phyloP scores from a whole-genome alignment of 2,888 invertebrate genomes.

The Cataglyphis rosenhaueri region DNA sequence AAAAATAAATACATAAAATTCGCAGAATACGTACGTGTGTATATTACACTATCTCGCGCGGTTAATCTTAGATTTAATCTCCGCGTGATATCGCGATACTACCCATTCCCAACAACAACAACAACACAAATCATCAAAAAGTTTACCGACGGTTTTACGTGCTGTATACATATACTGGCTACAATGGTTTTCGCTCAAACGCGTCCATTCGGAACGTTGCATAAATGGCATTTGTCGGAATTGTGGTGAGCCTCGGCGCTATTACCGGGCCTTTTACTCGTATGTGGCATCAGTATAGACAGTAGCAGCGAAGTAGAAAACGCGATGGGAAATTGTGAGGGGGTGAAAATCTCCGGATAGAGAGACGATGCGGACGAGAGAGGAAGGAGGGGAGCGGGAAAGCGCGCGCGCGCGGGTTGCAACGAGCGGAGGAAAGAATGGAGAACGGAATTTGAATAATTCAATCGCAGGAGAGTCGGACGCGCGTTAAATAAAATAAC shows the following conservation, averaged over 20 bases:
- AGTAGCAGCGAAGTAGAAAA: conserved; percentile 39
- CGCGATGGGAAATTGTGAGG: conserved; percentile 59
- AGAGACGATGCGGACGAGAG: conserved; percentile 46
- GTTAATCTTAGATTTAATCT: conserved; percentile 34
- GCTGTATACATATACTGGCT: conserved; percentile 12
- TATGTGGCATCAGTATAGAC: conserved; percentile 52
- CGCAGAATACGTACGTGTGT: not conserved
- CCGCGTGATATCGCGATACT: not conserved
- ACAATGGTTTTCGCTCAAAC: conserved; percentile 47
- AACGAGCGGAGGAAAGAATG: conserved; percentile 55
- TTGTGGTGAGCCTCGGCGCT: conserved; percentile 52
- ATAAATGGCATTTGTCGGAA: conserved; percentile 28
- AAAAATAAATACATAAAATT: conserved; percentile 24
- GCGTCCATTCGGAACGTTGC: conserved; percentile 45
- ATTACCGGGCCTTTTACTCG: conserved; percentile 57
- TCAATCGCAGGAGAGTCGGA: conserved; percentile 76
- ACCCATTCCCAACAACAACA: not conserved
- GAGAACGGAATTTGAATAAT: conserved; percentile 80
- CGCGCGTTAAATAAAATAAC: conserved; percentile 81
- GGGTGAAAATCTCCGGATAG: conserved; percentile 66
- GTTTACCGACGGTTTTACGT: conserved; percentile 43
- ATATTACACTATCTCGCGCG: not conserved
- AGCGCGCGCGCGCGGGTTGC: conserved; percentile 12
- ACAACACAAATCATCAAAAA: conserved; percentile 42
- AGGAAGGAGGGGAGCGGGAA: not conserved